These are phyloP conservation scores for Saturnia pavonia DNA, from an alignment of 2,888 invertebrate species.

Conservation along the genomic window DNA sequence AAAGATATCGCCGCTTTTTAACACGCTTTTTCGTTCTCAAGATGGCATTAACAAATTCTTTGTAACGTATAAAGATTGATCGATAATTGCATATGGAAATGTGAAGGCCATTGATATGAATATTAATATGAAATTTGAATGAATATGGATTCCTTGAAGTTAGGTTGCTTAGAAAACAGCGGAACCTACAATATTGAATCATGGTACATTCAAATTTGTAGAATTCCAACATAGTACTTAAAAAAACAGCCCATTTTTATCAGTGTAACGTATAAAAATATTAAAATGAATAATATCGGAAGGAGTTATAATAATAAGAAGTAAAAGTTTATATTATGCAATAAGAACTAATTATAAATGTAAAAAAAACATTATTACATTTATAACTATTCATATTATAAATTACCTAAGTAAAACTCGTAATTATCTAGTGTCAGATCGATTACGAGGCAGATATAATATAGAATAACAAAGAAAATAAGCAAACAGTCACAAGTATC, in stretches of 20 bases:
- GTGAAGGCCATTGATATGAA: background rate
- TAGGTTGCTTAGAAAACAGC: background rate
- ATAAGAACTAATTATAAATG: background rate
- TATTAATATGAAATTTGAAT: background rate
- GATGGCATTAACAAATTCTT: background rate
- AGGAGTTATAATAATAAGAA: background rate
- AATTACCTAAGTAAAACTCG: no score
- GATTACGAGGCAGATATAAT: background rate
- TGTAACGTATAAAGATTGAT: background rate
- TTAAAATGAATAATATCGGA: background rate
- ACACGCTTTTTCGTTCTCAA: background rate
- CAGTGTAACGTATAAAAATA: background rate
- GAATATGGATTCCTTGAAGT: background rate
- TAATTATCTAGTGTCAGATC: constrained; percentile 1
- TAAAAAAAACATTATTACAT: background rate
- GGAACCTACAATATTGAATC: background rate
- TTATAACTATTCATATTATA: background rate
- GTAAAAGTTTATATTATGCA: background rate
- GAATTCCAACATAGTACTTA: background rate
- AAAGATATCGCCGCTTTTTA: background rate
- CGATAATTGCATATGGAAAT: background rate
- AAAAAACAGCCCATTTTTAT: background rate
- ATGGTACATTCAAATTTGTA: background rate
- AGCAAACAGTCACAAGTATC: background rate
- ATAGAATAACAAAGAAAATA: background rate